Conservation (phyloP, 2,797 vertebrate genomes). For the Iguana delicatissima region DNA sequence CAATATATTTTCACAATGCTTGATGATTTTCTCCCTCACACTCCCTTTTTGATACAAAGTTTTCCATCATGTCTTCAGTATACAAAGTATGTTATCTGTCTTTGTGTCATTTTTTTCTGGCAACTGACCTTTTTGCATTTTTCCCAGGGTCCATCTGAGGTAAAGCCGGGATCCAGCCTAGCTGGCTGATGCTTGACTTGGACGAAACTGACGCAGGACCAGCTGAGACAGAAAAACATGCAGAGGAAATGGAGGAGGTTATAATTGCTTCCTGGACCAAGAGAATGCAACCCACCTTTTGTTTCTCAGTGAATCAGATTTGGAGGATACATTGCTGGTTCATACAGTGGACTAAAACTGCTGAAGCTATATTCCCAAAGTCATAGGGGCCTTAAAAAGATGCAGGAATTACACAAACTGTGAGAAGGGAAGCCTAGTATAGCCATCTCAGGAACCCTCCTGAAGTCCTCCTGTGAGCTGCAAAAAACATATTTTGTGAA, state of each 20-base stretch:
- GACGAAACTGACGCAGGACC: slow-evolving; percentile 5
- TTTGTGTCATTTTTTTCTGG: background rate
- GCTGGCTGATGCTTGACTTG: background rate
- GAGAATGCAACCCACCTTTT: slow-evolving; percentile 18
- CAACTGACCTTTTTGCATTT: slow-evolving; percentile 22
- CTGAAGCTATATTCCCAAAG: background rate
- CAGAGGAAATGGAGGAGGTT: slow-evolving; percentile 32
- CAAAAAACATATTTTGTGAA: no score
- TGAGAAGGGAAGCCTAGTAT: no score
- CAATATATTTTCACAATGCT: background rate
- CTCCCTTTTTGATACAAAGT: background rate
- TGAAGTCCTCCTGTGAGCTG: no score
- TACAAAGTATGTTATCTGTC: background rate
- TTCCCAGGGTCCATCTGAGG: slow-evolving; percentile 34
- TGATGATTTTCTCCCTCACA: background rate
- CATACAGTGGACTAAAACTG: slow-evolving; percentile 2
- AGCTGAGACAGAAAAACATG: slow-evolving; percentile 43
- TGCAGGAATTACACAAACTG: no score
- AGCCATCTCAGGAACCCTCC: no score
- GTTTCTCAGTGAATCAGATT: slow-evolving; percentile 14
- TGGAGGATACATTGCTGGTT: background rate
- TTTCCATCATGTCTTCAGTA: background rate
- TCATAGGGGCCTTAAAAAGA: background rate
- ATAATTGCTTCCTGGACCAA: slow-evolving; percentile 24
- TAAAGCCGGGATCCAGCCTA: slow-evolving; percentile 8